A percentile compares a stretch with the other conserved stretches of the same genome.
These are phyloP conservation scores for Drosophila sulfurigaster DNA, from an alignment of 1,140 invertebrate genomes.

Conservation along the genomic window DNA sequence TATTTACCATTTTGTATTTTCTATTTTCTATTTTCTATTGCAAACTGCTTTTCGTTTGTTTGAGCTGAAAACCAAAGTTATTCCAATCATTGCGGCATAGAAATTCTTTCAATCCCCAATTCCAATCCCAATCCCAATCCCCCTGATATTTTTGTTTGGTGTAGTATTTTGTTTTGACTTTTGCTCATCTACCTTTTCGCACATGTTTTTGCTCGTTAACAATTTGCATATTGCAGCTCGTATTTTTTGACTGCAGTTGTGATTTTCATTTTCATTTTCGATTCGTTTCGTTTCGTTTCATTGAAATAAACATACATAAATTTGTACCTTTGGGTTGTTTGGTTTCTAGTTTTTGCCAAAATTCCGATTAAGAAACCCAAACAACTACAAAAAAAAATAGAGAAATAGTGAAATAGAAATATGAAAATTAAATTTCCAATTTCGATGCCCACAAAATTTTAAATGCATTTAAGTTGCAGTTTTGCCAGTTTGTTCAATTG, in stretches of 20 bases:
- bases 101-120: not conserved
- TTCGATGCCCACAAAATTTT: constrained; percentile 43
- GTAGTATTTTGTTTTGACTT: constrained; percentile 5
- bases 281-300: constrained; percentile 55
- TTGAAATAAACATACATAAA: constrained; percentile 74
- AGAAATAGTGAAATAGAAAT: not conserved
- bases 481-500: constrained; percentile 55
- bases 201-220: constrained; percentile 39
- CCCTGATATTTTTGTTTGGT: constrained; percentile 2
- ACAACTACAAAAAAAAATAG: constrained; percentile 14
- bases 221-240: not conserved
- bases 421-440: constrained; percentile 38
- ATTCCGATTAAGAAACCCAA: constrained; percentile 7
- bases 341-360: constrained; percentile 16
- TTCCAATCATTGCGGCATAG: constrained; percentile 11
- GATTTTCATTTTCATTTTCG: constrained; percentile 39
- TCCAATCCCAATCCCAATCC: not conserved
- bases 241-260: constrained; percentile 11
- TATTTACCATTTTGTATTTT: not conserved
- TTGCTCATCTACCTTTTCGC: not conserved
- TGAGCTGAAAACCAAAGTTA: constrained; percentile 4
- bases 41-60: not conserved
- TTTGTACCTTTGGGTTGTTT: constrained; percentile 53
- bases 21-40: not conserved
- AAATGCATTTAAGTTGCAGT: constrained; percentile 41